Evolutionary conservation across 2,888 invertebrate species (phyloP), one percentile per base, ranked within the genome.

Genomic region (Mycogona germanica): DNA sequence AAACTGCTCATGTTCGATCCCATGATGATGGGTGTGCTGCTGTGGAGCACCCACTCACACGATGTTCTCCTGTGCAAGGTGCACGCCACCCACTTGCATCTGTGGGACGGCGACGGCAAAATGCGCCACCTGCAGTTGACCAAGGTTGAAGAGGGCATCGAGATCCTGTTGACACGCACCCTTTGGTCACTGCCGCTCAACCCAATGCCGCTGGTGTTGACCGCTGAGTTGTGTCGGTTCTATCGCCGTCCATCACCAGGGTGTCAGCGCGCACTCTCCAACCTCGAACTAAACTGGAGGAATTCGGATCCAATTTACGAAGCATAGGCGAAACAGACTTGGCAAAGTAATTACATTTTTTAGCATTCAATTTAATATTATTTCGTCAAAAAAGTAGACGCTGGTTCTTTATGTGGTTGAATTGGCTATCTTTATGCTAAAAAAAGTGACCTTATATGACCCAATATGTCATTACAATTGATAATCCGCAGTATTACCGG

Each of bases 11-110:
- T 52, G 14, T 32, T 52, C 19, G 19, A 52, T 26, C 44, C 46
- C 17, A 25, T 6, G 2, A 26, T 46, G 9, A 35, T 35, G 23
- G 21, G 7, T 21, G 25, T 46, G 32, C 30, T 52, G 25, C 37
- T 52, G 17, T 52, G 37, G 45, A 42, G 35, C 7, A 17, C 17
- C 9, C 29, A 46, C 37, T 2, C 41, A 29, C 23, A 32, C n/a
- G 52, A 52, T 23, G 37, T 52, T 32, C 26, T 29, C 44, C 35
- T 35, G 17, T 9, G 44, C n/a, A 45, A 35, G 32, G 46, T 46
- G 23, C 9, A 26, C 7, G n/a, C 23, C 29, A 30, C 25, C 9
- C 21, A 35, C n/a, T 32, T 52, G 19, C 46, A 45, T 37, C 23
- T 45, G 32, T 46, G 32, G 29, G 25, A 37, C 17, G 2, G 23